These are phyloP conservation scores for Bathybates hornii DNA, from an alignment of 2,113 vertebrate species.

Conservation along the genomic window DNA sequence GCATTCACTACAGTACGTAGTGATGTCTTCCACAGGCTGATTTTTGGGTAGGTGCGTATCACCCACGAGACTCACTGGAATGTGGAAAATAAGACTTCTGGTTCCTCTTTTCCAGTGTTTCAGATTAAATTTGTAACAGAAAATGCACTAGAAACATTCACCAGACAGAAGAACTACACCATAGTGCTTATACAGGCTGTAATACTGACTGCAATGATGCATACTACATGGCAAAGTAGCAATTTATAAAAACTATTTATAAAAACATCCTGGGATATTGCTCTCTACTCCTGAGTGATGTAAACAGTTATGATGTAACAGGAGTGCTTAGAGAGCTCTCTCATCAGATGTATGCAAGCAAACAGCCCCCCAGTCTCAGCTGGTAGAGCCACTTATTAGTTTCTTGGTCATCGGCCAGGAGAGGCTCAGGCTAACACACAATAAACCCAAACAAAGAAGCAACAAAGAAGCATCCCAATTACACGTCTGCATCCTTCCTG, in stretches of 20 bases:
- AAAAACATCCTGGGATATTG: neutral
- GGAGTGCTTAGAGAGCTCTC: neutral
- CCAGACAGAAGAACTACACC: neutral
- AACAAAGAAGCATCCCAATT: slow-evolving; percentile 2
- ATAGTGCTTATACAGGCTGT: rapidly evolving
- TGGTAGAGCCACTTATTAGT: neutral
- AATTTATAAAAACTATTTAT: neutral
- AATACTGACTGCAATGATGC: neutral
- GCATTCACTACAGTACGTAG: no score
- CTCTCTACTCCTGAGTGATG: neutral
- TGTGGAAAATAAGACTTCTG: slow-evolving; percentile 22
- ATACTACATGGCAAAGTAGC: neutral
- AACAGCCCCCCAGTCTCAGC: neutral
- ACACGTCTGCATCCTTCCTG: neutral
- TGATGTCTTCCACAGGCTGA: neutral
- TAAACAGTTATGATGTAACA: neutral
- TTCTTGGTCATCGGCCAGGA: neutral
- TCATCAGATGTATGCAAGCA: neutral
- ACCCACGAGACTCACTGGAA: slow-evolving; percentile 29
- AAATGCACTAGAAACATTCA: neutral
- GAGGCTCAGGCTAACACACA: slow-evolving; percentile 5
- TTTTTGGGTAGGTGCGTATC: neutral
- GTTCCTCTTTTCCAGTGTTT: neutral
- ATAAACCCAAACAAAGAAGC: slow-evolving; percentile 5
- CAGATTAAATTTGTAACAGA: neutral